phyloP scores from a whole-genome alignment of 2,113 vertebrate genomes.

The Marmota flaviventris region DNA sequence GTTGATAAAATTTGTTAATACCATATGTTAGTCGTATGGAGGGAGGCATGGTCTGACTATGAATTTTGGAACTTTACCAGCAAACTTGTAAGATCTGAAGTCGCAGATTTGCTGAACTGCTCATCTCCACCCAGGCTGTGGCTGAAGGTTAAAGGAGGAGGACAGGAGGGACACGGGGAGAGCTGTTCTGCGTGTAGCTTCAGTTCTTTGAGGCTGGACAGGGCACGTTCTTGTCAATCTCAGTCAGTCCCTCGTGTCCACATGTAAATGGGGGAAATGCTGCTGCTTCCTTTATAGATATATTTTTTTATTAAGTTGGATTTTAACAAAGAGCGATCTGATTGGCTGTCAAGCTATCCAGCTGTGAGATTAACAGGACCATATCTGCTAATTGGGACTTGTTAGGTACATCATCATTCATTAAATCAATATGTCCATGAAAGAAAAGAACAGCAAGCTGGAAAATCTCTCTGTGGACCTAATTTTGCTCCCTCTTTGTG shows the following conservation, averaged over 20 bases:
- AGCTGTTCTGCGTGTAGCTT: conserved; percentile 32
- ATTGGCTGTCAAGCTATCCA: conserved; percentile 70
- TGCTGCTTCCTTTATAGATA: background rate
- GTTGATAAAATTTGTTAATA: conserved; percentile 86
- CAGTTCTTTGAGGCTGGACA: conserved; percentile 41
- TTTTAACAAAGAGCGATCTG: conserved; percentile 63
- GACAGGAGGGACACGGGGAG: background rate
- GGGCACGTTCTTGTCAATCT: conserved; percentile 66
- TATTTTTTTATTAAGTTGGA: conserved; percentile 30
- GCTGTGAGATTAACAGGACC: conserved; percentile 57
- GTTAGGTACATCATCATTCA: conserved; percentile 62
- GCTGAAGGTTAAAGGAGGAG: conserved; percentile 69
- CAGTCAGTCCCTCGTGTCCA: background rate
- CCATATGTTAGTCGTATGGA: conserved; percentile 87
- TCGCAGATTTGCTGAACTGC: conserved; percentile 78
- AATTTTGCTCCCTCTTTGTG: conserved; percentile 2
- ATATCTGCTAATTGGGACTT: conserved; percentile 40
- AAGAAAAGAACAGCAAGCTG: background rate
- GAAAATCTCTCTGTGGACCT: conserved; percentile 14
- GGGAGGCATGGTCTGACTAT: conserved; percentile 80
- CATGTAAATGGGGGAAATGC: background rate
- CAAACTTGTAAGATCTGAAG: conserved; percentile 79
- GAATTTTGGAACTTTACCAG: conserved; percentile 86
- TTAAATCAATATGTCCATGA: conserved; percentile 55
- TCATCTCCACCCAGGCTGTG: conserved; percentile 54